Conservation (phyloP, 2,888 invertebrate genomes). For the Cynaeus angustus region DNA sequence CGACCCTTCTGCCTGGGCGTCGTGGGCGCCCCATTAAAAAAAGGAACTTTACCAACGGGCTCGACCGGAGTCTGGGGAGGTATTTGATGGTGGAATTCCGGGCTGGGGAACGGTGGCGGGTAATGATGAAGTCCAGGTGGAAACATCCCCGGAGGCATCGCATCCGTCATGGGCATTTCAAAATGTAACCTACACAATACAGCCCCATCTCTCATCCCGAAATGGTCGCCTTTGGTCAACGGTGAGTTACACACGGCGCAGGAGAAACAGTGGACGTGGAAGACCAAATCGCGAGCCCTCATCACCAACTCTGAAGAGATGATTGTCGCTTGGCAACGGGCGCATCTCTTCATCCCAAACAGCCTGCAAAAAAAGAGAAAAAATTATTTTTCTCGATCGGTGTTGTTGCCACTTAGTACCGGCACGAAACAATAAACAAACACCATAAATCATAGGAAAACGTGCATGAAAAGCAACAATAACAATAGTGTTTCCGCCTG, state of each 20-base stretch:
- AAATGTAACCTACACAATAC: constrained; percentile 89
- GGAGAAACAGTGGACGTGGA: constrained; percentile 96
- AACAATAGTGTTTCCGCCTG: constrained; percentile 30
- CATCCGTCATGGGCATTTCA: constrained; percentile 72
- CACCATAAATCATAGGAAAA: constrained; percentile 13
- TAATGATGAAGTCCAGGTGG: constrained; percentile 73
- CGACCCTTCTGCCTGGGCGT: constrained; percentile 92
- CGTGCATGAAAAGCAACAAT: constrained; percentile 39
- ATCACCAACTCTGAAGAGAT: constrained; percentile 94
- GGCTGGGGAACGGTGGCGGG: constrained; percentile 75
- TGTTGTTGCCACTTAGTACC: not conserved
- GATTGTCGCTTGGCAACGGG: constrained; percentile 91
- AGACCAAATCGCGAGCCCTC: constrained; percentile 93
- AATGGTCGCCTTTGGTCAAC: constrained; percentile 94
- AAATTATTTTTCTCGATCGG: no score
- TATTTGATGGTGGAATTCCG: constrained; percentile 71
- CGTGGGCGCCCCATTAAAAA: constrained; percentile 78
- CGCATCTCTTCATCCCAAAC: constrained; percentile 92
- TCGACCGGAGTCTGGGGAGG: constrained; percentile 72
- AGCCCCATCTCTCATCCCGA: constrained; percentile 91
- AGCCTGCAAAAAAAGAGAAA: constrained; percentile 77
- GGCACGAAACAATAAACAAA: not conserved
- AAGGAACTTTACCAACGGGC: constrained; percentile 72
- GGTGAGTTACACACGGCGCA: constrained; percentile 91
- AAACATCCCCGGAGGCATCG: constrained; percentile 72